A percentile compares a stretch with the other conserved stretches of the same genome.
These are phyloP conservation scores for Pterostichus niger DNA, from an alignment of 2,888 invertebrate genomes.

Conservation along the genomic window DNA sequence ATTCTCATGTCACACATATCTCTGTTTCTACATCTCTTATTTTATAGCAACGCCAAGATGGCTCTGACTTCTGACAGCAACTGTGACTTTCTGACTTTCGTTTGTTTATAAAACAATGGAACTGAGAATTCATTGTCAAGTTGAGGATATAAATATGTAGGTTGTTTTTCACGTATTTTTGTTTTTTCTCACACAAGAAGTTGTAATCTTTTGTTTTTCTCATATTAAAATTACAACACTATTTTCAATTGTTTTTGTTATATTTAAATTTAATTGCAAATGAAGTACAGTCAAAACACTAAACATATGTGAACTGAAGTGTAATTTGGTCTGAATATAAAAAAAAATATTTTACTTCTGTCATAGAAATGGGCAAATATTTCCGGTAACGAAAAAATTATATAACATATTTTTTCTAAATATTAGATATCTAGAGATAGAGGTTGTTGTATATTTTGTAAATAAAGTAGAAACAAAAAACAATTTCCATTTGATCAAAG, in stretches of 20 bases:
- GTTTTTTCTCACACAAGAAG: not conserved
- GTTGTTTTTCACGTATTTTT: constrained; percentile 17
- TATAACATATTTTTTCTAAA: too few species aligned
- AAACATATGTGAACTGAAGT: too few species aligned
- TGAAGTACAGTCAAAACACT: too few species aligned
- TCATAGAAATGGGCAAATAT: too few species aligned
- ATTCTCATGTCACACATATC: constrained; percentile 1
- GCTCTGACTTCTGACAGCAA: not conserved
- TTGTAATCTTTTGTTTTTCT: not conserved
- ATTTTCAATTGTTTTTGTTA: not conserved
- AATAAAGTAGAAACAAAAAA: too few species aligned
- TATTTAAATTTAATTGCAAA: not conserved
- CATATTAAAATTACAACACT: constrained; percentile 5
- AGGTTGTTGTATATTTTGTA: too few species aligned
- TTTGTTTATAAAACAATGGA: constrained; percentile 21
- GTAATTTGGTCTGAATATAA: too few species aligned
- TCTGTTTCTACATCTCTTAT: not conserved
- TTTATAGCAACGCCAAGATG: not conserved
- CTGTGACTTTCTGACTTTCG: constrained; percentile 19
- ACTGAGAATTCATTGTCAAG: constrained; percentile 19
- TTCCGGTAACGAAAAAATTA: too few species aligned
- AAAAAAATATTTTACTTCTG: too few species aligned
- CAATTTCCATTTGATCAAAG: too few species aligned
- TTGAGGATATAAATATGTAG: not conserved
- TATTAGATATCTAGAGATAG: too few species aligned